A percentile compares a stretch with the other conserved stretches of the same genome.
phyloP scores from a whole-genome alignment of 2,797 vertebrate species.

The Oryzias sinensis region DNA sequence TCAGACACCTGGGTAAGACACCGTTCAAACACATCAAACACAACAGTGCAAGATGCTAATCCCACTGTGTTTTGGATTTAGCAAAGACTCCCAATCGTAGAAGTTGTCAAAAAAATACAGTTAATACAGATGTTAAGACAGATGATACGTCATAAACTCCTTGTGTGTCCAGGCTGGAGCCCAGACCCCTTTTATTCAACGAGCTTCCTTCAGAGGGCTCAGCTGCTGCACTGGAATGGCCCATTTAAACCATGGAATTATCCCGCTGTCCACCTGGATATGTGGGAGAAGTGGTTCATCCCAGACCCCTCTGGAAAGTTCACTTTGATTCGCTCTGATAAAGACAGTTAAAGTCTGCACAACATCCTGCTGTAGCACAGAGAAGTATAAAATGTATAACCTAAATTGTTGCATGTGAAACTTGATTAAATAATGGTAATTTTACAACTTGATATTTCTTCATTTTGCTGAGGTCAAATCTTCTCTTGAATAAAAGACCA shows the following conservation, averaged over 20 bases:
- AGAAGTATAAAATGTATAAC: too few relatives aligned
- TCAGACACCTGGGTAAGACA: conserved; percentile 89
- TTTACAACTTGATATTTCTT: too few relatives aligned
- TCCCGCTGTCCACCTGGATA: conserved; percentile 84
- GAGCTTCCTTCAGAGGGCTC: conserved; percentile 85
- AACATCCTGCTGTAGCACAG: not conserved
- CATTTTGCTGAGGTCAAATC: too few relatives aligned
- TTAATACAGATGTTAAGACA: too few relatives aligned
- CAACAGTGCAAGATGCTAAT: too few relatives aligned
- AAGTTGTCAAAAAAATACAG: too few relatives aligned
- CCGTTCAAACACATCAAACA: too few relatives aligned
- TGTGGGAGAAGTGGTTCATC: conserved; percentile 96
- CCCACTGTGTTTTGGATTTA: not conserved
- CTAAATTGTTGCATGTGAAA: too few relatives aligned
- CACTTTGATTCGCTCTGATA: conserved; percentile 77
- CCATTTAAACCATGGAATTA: conserved; percentile 95
- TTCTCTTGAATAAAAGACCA: too few relatives aligned
- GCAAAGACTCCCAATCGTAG: not conserved
- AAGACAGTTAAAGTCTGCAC: conserved; percentile 55
- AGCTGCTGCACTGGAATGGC: conserved; percentile 95
- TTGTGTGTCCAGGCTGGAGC: conserved; percentile 84
- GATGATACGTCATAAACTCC: not conserved
- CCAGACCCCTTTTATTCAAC: conserved; percentile 86
- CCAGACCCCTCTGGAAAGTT: conserved; percentile 91
- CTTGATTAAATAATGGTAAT: too few relatives aligned